Conservation (phyloP, 2,113 vertebrate species). For the Rhagologus leucostigma region DNA sequence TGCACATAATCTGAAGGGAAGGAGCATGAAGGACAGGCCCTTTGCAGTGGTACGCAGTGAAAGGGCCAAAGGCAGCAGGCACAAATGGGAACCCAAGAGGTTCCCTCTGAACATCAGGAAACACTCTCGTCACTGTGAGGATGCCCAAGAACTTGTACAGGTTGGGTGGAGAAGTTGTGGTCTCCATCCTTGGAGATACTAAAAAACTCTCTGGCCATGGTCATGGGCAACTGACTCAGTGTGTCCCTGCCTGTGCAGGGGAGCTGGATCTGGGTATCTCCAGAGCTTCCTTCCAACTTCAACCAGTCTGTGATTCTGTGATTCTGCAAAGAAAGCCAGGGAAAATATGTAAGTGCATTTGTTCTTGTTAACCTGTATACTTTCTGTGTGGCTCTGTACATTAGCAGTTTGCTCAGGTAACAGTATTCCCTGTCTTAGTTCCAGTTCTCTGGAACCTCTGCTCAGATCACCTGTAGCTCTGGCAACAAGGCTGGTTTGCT, state of each 20-base stretch:
- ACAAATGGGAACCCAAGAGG: neutral
- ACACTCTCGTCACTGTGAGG: neutral
- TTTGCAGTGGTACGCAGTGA: neutral
- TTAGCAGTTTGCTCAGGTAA: neutral
- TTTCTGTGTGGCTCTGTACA: neutral
- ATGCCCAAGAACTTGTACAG: fast-evolving
- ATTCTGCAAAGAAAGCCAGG: neutral
- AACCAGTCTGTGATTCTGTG: neutral
- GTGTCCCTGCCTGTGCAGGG: neutral
- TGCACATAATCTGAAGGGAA: neutral
- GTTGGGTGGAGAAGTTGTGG: neutral
- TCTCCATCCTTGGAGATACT: neutral
- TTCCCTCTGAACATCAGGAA: neutral
- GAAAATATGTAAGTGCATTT: neutral
- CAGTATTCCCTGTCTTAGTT: neutral
- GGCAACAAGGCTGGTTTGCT: neutral
- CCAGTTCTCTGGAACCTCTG: neutral
- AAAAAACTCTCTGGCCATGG: fast-evolving
- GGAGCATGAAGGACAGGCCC: neutral
- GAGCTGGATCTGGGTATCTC: neutral
- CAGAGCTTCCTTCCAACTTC: neutral
- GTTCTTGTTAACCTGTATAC: neutral
- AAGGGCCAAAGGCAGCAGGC: neutral
- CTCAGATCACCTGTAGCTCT: neutral
- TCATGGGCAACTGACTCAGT: neutral